Evolutionary conservation across 1,140 invertebrate genomes (phyloP), one percentile per base, ranked within the genome.

Genomic region (Heliconius congener): DNA sequence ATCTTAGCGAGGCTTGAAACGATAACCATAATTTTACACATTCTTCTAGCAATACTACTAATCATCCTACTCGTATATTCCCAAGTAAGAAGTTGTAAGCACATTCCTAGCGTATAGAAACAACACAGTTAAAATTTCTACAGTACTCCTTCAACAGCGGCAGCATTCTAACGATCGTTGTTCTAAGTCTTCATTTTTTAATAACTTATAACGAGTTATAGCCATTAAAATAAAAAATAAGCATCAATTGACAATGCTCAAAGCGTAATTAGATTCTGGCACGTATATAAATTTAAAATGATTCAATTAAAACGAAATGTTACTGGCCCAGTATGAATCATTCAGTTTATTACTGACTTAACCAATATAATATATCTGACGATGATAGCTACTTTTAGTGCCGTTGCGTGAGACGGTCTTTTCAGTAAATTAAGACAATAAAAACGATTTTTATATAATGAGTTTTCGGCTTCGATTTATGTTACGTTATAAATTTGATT

Each of bases 331-430:
- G 71, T 72, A 84, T 87, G 85, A 89, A 89, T 88, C 86, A 88
- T 81, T 77, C 77, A 74, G 77, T 87, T 89, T 87, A 89, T 88
- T 88, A 82, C 81, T 78, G 16, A 72, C 79, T 81, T 88, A 82
- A 86, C 81, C 83, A 76, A 42, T 72, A 84, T 78, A 77, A 42
- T 73, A 42, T 73, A 78, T 78, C 77, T 72, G 52, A 30, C 52
- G 34, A 78, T 55, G 71, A 78, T 60, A 66, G 66, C 75, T 71
- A 50, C 75, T 46, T 76, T 76, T 76, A 76, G 60, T 71, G 23
- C 75, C 75, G 75, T 76, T 50, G 37, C 42, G 23, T 72, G 60
- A 66, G 60, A 66, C 9, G 60, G 60, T 66, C 60, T 66, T 66
- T 66, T 30, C 60, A 66, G 27, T 66, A 66, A 66, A 66, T 66